Percentiles rank a stretch among this genome's conserved stretches.
Conservation (phyloP, 2,888 invertebrate genomes). For the Cybosia mesomella region DNA sequence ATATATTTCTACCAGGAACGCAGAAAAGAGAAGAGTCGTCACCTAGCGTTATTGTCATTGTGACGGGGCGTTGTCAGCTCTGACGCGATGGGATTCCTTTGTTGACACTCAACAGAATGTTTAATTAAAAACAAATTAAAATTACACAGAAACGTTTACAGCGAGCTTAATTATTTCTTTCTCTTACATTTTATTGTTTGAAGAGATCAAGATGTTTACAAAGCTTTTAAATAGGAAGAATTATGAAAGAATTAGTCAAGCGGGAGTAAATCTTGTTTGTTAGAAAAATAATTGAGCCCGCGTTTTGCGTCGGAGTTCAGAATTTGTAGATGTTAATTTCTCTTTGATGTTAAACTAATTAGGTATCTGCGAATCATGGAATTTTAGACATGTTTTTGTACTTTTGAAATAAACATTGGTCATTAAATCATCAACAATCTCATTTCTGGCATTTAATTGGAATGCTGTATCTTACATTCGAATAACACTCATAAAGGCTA, state of each 20-base stretch:
- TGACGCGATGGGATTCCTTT: slow-evolving; percentile 15
- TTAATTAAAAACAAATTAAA: slow-evolving; percentile 25
- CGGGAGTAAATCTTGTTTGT: slow-evolving; percentile 10
- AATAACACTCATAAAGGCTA: too few relatives aligned
- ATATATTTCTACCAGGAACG: neutral
- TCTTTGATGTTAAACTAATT: neutral
- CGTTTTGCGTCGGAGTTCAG: neutral
- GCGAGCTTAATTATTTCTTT: slow-evolving; percentile 13
- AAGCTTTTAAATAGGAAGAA: slow-evolving; percentile 12
- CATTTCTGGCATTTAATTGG: too few relatives aligned
- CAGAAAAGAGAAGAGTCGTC: slow-evolving; percentile 23
- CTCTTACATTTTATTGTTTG: slow-evolving; percentile 13
- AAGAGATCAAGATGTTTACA: slow-evolving; percentile 12
- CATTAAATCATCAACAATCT: neutral
- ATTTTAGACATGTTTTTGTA: neutral
- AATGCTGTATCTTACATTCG: too few relatives aligned
- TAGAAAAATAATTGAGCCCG: slow-evolving; percentile 10
- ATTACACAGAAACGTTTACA: slow-evolving; percentile 22
- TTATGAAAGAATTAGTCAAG: slow-evolving; percentile 15
- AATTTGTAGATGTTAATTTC: neutral
- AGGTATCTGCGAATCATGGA: neutral
- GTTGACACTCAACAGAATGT: slow-evolving; percentile 20
- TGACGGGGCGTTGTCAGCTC: slow-evolving; percentile 31
- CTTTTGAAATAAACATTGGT: neutral
- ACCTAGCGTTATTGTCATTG: slow-evolving; percentile 2